phyloP scores from a whole-genome alignment of 2,888 invertebrate species.

The Drosophila koepferae region DNA sequence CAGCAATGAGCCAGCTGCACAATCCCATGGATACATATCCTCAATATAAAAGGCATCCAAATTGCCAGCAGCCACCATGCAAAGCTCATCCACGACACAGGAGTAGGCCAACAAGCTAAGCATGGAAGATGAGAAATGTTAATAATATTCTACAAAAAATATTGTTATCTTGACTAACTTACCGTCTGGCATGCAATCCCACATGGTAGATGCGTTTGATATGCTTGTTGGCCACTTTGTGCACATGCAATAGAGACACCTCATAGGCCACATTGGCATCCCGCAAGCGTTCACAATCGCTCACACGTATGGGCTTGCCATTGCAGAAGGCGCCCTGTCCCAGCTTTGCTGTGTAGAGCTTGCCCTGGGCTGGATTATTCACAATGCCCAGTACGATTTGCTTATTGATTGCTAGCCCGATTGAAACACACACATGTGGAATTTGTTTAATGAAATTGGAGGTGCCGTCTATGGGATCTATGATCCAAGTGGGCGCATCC shows the following conservation, averaged over 20 bases:
- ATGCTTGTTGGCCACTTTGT: constrained; percentile 80
- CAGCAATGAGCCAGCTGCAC: constrained; percentile 90
- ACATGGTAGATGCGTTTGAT: constrained; percentile 83
- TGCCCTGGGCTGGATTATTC: constrained; percentile 90
- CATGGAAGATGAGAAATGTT: background rate
- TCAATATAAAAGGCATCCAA: constrained; percentile 90
- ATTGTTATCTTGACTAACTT: background rate
- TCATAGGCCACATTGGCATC: constrained; percentile 84
- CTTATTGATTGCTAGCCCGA: constrained; percentile 88
- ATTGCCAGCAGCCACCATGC: constrained; percentile 90
- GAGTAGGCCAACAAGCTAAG: constrained; percentile 87
- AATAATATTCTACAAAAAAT: background rate
- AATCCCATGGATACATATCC: constrained; percentile 92
- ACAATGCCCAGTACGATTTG: constrained; percentile 89
- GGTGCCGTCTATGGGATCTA: constrained; percentile 95
- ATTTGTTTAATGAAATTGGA: constrained; percentile 91
- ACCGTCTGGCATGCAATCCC: constrained; percentile 83
- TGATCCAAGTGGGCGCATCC: constrained; percentile 92
- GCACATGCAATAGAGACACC: constrained; percentile 82
- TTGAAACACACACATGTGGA: constrained; percentile 89
- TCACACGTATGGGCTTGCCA: constrained; percentile 87
- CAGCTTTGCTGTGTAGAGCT: constrained; percentile 89
- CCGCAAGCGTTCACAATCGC: constrained; percentile 80
- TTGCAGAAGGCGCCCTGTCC: constrained; percentile 92
- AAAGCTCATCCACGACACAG: constrained; percentile 90